Evolutionary conservation across 2,797 vertebrate species (phyloP), one percentile per base, ranked within the genome.

Genomic region (Menidia menidia): DNA sequence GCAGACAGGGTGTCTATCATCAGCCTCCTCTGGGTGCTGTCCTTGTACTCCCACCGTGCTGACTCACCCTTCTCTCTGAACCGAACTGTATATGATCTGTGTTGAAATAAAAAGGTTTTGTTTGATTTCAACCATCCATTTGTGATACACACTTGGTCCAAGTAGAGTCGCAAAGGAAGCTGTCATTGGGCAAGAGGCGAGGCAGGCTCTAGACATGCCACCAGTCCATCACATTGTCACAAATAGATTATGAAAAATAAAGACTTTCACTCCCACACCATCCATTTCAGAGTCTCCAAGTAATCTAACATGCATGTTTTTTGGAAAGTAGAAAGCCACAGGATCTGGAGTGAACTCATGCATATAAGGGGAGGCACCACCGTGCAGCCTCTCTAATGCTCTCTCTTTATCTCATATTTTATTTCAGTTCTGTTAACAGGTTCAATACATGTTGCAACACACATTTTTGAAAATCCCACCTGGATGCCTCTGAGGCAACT

Each of bases 1-100:
- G 98, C 96, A 45, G 92, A 78, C 45, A 99, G 92, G 39, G 86
- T 90, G 76, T 98, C 98, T 14, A 99, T 91, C 88, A 98, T 73
- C 0, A 93, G 85, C 2, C 97, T 95, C 71, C 95, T 94, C 86
- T 95, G 95, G 52, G 88, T 61, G 66, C 93, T 92, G 62, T 96
- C 94, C 68, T 95, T 97, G 89, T 96, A 97, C 79, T 99, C 98
- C 97, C 97, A 99, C 51, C 96, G 94, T 1, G 97, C 97, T 0
- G 95, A 97, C 25, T 99, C 98, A 0, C 98, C 98, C 83, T 99
- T 99, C 75, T 99, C 98, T 57, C 98, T 94, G 81, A 96, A 97
- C 75, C 94, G 95, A 60, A 99, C 91, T 0, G 91, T 95, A 71
- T 99, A 99, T 43, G 95, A 94, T 85, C 98, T 98, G 60, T 25